These are phyloP conservation scores for Lepidurus couesii DNA, from an alignment of 1,140 invertebrate species.

Conservation along the genomic window DNA sequence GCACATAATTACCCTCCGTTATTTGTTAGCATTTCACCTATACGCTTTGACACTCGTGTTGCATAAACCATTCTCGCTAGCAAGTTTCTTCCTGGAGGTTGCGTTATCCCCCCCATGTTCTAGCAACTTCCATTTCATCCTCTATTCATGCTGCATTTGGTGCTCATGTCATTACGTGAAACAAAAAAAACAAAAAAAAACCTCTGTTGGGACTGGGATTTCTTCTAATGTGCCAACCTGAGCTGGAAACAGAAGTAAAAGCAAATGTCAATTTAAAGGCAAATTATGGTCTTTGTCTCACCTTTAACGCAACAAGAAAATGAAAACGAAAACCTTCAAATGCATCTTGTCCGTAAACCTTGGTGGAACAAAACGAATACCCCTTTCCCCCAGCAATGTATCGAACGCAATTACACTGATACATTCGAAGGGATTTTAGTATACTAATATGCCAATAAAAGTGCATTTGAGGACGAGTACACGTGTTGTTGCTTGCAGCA, in stretches of 20 bases:
- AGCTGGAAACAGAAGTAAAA: neutral
- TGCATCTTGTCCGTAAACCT: neutral
- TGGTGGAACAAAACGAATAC: slow-evolving; percentile 8
- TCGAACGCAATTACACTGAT: slow-evolving; percentile 4
- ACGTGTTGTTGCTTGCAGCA: slow-evolving; percentile 2
- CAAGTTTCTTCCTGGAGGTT: neutral
- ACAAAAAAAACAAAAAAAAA: neutral
- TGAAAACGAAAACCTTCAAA: neutral
- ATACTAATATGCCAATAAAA: slow-evolving; percentile 20
- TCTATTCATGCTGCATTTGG: slow-evolving; percentile 10
- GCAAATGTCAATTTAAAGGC: slow-evolving; percentile 8
- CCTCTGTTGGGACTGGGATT: neutral
- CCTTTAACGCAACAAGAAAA: neutral
- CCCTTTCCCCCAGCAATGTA: neutral
- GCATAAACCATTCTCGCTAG: slow-evolving; percentile 10
- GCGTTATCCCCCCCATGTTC: neutral
- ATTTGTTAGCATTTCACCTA: slow-evolving; percentile 5
- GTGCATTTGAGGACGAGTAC: neutral
- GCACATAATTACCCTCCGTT: neutral
- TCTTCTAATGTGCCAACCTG: neutral
- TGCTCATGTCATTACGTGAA: slow-evolving; percentile 7
- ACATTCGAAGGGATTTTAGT: neutral
- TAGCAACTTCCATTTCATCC: neutral
- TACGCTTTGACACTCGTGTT: neutral
- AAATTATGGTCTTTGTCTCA: neutral